Percentiles rank a stretch among this genome's conserved stretches.
These are phyloP conservation scores for Apocheima hispidaria DNA, from an alignment of 2,888 invertebrate genomes.

Conservation along the genomic window DNA sequence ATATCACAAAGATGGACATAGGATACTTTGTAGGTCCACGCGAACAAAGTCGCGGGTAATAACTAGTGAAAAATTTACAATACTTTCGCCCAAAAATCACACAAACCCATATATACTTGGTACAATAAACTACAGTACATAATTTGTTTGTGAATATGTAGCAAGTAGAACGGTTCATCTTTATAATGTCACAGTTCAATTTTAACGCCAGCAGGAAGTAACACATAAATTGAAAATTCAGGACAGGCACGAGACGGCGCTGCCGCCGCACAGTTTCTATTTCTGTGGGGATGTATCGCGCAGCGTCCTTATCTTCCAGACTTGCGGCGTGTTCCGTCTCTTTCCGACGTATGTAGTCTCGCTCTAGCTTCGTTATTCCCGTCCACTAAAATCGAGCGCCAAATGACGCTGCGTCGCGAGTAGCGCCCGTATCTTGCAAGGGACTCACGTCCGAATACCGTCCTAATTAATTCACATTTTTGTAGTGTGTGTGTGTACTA, in stretches of 20 bases:
- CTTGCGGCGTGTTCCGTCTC: constrained; percentile 48
- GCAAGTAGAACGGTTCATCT: background rate
- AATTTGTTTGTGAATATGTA: background rate
- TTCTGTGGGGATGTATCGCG: constrained; percentile 53
- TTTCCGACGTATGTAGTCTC: constrained; percentile 44
- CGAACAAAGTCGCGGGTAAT: too few relatives aligned
- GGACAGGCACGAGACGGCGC: constrained; percentile 59
- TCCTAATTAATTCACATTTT: constrained; percentile 67
- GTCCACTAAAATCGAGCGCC: constrained; percentile 36
- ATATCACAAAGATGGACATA: too few relatives aligned
- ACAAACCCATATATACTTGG: background rate
- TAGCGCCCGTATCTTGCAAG: constrained; percentile 63
- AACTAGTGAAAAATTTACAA: too few relatives aligned
- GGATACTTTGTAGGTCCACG: too few relatives aligned
- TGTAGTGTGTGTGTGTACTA: constrained; percentile 50
- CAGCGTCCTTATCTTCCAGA: constrained; percentile 70
- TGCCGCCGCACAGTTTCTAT: constrained; percentile 69
- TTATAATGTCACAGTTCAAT: constrained; percentile 34
- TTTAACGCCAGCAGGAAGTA: constrained; percentile 65
- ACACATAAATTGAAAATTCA: constrained; percentile 73
- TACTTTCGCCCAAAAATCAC: too few relatives aligned
- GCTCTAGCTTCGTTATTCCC: constrained; percentile 45
- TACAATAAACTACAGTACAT: background rate
- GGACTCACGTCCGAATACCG: constrained; percentile 56
- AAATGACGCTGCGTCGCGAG: constrained; percentile 20